phyloP scores from a whole-genome alignment of 2,888 invertebrate genomes.

The Rhyacophila evoluta region DNA sequence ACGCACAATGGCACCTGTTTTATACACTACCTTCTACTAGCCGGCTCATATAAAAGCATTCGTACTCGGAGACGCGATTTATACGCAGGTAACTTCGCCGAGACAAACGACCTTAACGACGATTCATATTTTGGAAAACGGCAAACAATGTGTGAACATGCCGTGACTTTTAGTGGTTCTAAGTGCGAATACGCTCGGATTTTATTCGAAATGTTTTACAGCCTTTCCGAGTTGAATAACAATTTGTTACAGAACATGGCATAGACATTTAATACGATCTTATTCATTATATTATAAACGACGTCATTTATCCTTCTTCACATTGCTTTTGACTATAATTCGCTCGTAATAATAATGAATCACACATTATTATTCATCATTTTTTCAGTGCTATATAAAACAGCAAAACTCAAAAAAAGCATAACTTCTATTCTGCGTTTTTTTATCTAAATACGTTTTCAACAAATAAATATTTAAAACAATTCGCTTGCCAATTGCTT shows the following conservation, averaged over 20 bases:
- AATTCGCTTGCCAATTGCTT: too few relatives aligned
- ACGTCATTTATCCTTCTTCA: slow-evolving; percentile 9
- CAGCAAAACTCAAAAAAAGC: too few relatives aligned
- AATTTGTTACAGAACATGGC: slow-evolving; percentile 9
- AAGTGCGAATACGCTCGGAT: slow-evolving; percentile 12
- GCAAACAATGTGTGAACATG: slow-evolving; percentile 22
- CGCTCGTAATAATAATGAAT: neutral
- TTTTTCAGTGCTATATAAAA: too few relatives aligned
- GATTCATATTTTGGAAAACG: slow-evolving; percentile 24
- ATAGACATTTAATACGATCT: slow-evolving; percentile 3
- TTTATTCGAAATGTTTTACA: slow-evolving; percentile 14
- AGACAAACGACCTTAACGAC: slow-evolving; percentile 14
- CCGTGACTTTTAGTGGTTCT: slow-evolving; percentile 18
- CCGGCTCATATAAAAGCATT: slow-evolving; percentile 5
- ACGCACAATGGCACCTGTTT: neutral
- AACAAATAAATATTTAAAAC: too few relatives aligned
- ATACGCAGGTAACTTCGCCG: slow-evolving; percentile 9
- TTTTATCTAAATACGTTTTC: too few relatives aligned
- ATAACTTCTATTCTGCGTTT: too few relatives aligned
- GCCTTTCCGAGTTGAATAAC: slow-evolving; percentile 14
- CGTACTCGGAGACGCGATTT: slow-evolving; percentile 7
- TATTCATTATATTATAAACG: slow-evolving; percentile 7
- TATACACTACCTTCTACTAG: neutral
- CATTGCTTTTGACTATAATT: neutral
- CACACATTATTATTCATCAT: neutral